Evolutionary conservation across 2,888 invertebrate species (phyloP).

Genomic region (Marronus borbonicus): DNA sequence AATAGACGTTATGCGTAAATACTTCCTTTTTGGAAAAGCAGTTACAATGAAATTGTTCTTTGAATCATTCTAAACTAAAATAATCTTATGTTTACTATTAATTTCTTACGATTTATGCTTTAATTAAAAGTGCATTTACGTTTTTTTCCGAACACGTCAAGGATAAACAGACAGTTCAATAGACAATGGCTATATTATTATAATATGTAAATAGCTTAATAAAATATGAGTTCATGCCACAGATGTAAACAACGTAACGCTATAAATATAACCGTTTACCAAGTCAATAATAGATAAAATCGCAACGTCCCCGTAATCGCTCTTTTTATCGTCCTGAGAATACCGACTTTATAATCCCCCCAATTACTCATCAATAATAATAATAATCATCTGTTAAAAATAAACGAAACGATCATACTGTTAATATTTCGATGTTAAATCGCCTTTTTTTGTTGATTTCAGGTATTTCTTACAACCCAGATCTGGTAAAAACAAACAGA

Average conservation of each 20-base stretch:
- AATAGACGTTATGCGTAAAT: too few relatives aligned
- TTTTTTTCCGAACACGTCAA: not conserved
- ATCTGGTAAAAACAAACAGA: slow-evolving; percentile 75
- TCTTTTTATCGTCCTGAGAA: not conserved
- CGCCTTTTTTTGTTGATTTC: slow-evolving; percentile 54
- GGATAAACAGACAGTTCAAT: slow-evolving; percentile 8
- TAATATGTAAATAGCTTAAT: slow-evolving; percentile 14
- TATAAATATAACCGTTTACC: not conserved
- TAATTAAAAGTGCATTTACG: not conserved
- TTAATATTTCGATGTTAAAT: not conserved
- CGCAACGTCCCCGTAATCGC: not conserved
- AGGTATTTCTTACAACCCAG: slow-evolving; percentile 87
- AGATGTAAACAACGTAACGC: not conserved
- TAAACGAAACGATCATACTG: not conserved
- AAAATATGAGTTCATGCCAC: slow-evolving; percentile 11
- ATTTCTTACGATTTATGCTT: too few relatives aligned
- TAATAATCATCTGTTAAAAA: too few relatives aligned
- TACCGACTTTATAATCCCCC: not conserved
- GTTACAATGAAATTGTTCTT: too few relatives aligned
- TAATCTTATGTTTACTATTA: too few relatives aligned
- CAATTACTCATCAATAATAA: slow-evolving; percentile 8
- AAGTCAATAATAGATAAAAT: slow-evolving; percentile 12
- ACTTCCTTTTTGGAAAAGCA: too few relatives aligned
- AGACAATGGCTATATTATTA: slow-evolving; percentile 1
- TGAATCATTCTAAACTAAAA: too few relatives aligned